A percentile compares a stretch with the other conserved stretches of the same genome.
phyloP scores from a whole-genome alignment of 2,113 vertebrate species.

The Herpetotheres cachinnans region DNA sequence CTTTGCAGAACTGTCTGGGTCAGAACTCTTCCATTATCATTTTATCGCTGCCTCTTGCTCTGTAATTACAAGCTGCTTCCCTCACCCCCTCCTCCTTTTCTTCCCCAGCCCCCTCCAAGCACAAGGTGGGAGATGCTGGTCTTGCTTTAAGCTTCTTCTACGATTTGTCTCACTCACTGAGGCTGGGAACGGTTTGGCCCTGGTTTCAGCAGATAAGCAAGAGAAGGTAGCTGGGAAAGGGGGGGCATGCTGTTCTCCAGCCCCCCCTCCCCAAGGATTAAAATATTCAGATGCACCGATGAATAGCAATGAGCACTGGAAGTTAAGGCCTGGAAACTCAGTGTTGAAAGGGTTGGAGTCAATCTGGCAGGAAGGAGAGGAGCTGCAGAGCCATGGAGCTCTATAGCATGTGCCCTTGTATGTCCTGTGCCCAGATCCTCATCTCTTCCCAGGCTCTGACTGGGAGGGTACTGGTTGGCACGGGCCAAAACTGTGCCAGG shows the following conservation, averaged over 20 bases:
- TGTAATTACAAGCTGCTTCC: slow-evolving; percentile 67
- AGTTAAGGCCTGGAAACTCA: neutral
- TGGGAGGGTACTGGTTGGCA: neutral
- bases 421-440: neutral
- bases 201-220: slow-evolving; percentile 44
- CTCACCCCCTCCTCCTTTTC: neutral
- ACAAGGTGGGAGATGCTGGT: neutral
- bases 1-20: slow-evolving; percentile 65
- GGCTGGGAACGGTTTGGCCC: neutral
- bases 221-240: neutral
- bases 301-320: slow-evolving; percentile 29
- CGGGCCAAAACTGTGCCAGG: neutral
- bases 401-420: fast-evolving
- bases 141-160: slow-evolving; percentile 36
- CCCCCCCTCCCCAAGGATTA: neutral
- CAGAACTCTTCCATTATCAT: slow-evolving; percentile 72
- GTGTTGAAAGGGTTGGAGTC: neutral
- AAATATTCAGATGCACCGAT: neutral
- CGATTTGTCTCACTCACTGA: slow-evolving; percentile 21
- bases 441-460: neutral
- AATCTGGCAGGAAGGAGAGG: neutral
- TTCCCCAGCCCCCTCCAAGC: neutral
- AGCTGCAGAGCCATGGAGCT: neutral
- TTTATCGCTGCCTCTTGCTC: slow-evolving; percentile 68
- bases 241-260: neutral